Base-by-base conservation (phyloP, 2,113 vertebrate genomes). In the Podarcis cretensis region DNA sequence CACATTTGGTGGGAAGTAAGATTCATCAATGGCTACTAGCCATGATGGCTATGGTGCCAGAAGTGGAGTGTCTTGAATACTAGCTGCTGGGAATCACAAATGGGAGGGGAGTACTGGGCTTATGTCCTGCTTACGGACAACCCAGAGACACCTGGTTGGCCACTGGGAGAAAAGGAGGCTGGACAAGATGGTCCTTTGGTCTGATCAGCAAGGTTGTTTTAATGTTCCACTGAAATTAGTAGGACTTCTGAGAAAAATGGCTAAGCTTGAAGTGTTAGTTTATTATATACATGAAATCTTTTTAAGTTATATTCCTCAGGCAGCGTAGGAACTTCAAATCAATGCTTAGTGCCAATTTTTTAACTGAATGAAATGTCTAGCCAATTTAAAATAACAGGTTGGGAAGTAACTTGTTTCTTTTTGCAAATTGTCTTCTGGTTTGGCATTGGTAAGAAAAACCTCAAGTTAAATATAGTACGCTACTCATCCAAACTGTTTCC, bases 391-490 rank as follows among this genome's bases (percentile, higher is more conserved):
- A 57, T 30, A 89, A 73, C 77, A 84, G 79, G 84, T 93, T 74
- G 73, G 92, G 91, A 85, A 81, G 48, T 86, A 71, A 63, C 59
- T 63, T 63, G 89, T 40, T 43, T 43, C 48, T 54, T 77, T 77
- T 77, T 86, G 90, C 1, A n/a, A 82, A 94, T 90, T 57, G 1
- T 13, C 20, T 86, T 80, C 86, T 90, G 91, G 91, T 87, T 94
- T 94, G 93, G 89, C 91, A 89, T 91, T 92, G 88, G 84, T 59
- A 92, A 91, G 78, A 48, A 90, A 54, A 94, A 68, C 89, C 92
- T 87, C 85, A 86, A 54, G 75, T 48, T 88, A 93, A 93, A 20
- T 85, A 94, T 65, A 81, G 84, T 25, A 27, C 16, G 66, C 76
- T 82, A 90, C 90, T 48, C 91, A 92, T 90, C 83, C 65, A 84